Percentiles rank a stretch among this genome's conserved stretches.
These are phyloP conservation scores for Archivesica marissinica DNA, from an alignment of 1,140 invertebrate genomes.

Conservation along the genomic window DNA sequence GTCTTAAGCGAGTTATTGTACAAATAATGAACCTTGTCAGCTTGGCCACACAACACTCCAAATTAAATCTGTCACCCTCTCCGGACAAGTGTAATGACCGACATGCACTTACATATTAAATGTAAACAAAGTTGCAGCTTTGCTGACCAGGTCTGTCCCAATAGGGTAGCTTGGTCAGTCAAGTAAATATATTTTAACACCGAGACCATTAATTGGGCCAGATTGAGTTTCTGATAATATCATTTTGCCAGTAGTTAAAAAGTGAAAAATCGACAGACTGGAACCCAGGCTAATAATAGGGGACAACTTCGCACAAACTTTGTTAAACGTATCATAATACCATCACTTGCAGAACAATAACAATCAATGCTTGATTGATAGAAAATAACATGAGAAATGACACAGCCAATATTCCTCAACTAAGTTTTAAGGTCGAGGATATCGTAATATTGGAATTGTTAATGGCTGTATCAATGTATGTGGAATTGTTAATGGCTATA, in stretches of 20 bases:
- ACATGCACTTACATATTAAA: slow-evolving; percentile 35
- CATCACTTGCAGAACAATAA: neutral
- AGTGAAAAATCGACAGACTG: too few species aligned
- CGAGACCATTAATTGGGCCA: too few species aligned
- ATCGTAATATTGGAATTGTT: too few species aligned
- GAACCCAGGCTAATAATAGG: too few species aligned
- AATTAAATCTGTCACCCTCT: slow-evolving; percentile 20
- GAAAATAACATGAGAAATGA: neutral
- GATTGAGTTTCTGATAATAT: too few species aligned
- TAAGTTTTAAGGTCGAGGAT: too few species aligned
- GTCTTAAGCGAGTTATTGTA: neutral
- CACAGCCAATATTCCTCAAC: too few species aligned
- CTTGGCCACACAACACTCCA: neutral
- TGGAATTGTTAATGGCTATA: too few species aligned
- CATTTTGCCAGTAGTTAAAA: too few species aligned
- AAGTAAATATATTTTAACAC: too few species aligned
- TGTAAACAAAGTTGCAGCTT: neutral
- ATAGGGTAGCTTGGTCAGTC: too few species aligned
- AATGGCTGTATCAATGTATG: too few species aligned
- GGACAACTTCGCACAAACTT: neutral
- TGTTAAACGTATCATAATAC: neutral
- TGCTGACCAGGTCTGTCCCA: neutral
- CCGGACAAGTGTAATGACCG: slow-evolving; percentile 1
- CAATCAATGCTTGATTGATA: slow-evolving; percentile 8
- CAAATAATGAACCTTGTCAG: neutral